These are phyloP conservation scores for Oncopodura yosiiana DNA, from an alignment of 1,140 invertebrate species.

Conservation along the genomic window DNA sequence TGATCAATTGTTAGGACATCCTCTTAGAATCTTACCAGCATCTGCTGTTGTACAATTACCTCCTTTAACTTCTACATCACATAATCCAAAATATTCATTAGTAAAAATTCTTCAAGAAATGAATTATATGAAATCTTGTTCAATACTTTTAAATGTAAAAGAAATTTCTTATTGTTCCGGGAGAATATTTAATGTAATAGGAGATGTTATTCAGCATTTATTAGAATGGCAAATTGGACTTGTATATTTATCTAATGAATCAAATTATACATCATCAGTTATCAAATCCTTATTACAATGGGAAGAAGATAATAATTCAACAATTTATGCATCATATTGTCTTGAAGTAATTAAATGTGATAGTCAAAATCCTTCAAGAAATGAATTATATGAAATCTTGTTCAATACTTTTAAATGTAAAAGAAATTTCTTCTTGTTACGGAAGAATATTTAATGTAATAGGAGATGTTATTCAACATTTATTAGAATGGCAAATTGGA, in stretches of 20 bases:
- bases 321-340: conserved; percentile 10
- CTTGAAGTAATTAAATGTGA: conserved; percentile 16
- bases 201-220: conserved; percentile 15
- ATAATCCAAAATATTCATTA: conserved; percentile 24
- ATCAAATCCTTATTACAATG: conserved; percentile 10
- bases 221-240: conserved; percentile 28
- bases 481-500: conserved; percentile 27
- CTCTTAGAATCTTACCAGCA: conserved; percentile 19
- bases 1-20: conserved; percentile 16
- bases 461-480: conserved; percentile 12
- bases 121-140: conserved; percentile 20
- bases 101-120: conserved; percentile 21
- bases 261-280: conserved; percentile 8
- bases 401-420: conserved; percentile 9
- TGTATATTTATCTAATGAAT: conserved; percentile 25
- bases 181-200: conserved; percentile 5
- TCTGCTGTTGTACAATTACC: conserved; percentile 20
- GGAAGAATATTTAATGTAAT: conserved; percentile 5
- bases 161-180: conserved; percentile 15
- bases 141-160: conserved; percentile 12
- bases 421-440: conserved; percentile 6
- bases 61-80: no score
- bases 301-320: conserved; percentile 18
- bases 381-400: conserved; percentile 22
- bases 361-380: conserved; percentile 21